phyloP scores from a whole-genome alignment of 2,113 vertebrate species.

The Seriola quinqueradiata region DNA sequence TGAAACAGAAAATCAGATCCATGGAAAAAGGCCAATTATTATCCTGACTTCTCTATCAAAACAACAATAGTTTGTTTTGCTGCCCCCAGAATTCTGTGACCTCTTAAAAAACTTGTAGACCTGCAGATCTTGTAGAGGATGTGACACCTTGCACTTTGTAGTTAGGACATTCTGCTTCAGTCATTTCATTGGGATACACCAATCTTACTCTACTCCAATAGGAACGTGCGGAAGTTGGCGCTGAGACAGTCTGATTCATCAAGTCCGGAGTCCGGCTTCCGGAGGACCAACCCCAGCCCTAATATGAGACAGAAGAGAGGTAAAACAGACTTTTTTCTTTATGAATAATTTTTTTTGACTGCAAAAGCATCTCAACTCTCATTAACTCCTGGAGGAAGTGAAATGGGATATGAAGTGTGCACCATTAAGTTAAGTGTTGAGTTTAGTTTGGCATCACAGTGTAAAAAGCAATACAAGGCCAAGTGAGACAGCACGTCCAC shows the following conservation, averaged over 20 bases:
- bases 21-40: too few species aligned
- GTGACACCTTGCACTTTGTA: background rate
- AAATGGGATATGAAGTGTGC: background rate
- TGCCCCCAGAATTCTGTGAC: too few species aligned
- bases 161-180: background rate
- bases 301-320: slow-evolving; percentile 90
- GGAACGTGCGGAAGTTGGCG: slow-evolving; percentile 86
- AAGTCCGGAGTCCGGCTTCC: slow-evolving; percentile 87
- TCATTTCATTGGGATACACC: background rate
- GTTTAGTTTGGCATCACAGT: too few species aligned
- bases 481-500: too few species aligned
- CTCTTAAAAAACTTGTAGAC: too few species aligned
- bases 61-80: too few species aligned
- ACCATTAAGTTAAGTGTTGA: too few species aligned
- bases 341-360: background rate
- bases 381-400: too few species aligned
- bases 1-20: background rate
- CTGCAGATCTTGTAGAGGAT: background rate
- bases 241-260: slow-evolving; percentile 88
- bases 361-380: too few species aligned
- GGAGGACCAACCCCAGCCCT: slow-evolving; percentile 87
- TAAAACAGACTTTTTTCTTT: slow-evolving; percentile 42
- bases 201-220: slow-evolving; percentile 45
- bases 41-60: too few species aligned
- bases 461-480: too few species aligned